Conservation (phyloP, 2,888 invertebrate species). For the Agriopis aurantiaria region DNA sequence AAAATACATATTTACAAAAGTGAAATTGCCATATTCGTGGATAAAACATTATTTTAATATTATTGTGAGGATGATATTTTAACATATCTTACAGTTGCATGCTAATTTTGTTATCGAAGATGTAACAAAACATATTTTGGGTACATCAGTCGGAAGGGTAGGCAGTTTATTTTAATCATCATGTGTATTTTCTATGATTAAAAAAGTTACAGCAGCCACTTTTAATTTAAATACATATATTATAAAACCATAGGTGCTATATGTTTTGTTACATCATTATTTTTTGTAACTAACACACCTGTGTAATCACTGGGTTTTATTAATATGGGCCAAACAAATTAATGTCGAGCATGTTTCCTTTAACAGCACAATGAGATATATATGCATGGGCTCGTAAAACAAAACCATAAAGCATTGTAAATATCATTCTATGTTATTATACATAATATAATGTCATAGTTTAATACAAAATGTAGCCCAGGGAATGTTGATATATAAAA, state of each 20-base stretch:
- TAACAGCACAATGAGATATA: constrained; percentile 52
- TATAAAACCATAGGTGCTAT: constrained; percentile 26
- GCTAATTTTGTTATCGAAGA: constrained; percentile 44
- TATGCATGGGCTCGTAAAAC: constrained; percentile 64
- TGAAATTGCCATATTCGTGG: constrained; percentile 50
- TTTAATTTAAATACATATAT: constrained; percentile 13
- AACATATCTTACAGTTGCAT: constrained; percentile 46
- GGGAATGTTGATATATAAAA: constrained; percentile 16
- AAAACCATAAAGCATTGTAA: constrained; percentile 39
- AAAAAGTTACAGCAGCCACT: not conserved
- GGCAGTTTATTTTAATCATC: constrained; percentile 12
- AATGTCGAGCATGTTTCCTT: constrained; percentile 53
- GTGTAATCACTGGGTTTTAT: constrained; percentile 41
- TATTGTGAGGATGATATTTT: constrained; percentile 19
- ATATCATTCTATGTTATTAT: constrained; percentile 42
- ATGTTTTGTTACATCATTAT: constrained; percentile 50
- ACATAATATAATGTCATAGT: constrained; percentile 21
- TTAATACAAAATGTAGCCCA: not conserved
- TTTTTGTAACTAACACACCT: constrained; percentile 57
- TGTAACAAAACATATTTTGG: constrained; percentile 52
- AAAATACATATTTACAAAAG: not conserved
- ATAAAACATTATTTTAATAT: constrained; percentile 25
- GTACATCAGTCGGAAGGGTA: constrained; percentile 33
- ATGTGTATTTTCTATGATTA: not conserved
- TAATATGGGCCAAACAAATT: constrained; percentile 37